These are phyloP conservation scores for Diphyllodes magnificus DNA, from an alignment of 2,113 vertebrate species.

Conservation along the genomic window DNA sequence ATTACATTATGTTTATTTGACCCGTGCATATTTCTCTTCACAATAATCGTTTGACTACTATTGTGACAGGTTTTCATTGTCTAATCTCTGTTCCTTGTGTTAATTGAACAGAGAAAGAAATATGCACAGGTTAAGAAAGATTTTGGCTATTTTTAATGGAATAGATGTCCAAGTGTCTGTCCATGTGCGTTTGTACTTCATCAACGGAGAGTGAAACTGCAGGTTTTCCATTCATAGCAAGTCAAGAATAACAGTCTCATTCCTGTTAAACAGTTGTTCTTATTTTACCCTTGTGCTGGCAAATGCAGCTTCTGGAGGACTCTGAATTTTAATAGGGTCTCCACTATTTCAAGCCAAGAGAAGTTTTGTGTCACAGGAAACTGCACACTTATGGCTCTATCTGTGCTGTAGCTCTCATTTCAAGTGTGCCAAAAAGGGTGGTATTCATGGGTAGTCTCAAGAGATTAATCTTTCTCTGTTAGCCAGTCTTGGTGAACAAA, in stretches of 20 bases:
- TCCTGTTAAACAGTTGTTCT: neutral
- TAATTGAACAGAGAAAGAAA: neutral
- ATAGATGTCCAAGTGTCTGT: neutral
- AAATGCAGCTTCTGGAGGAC: neutral
- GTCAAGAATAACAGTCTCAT: neutral
- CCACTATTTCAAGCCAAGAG: neutral
- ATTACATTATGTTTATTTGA: neutral
- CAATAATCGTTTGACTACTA: neutral
- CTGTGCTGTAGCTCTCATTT: neutral
- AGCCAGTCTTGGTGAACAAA: neutral
- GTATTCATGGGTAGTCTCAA: neutral
- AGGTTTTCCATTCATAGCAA: neutral
- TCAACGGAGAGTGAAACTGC: neutral
- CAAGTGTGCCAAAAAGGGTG: neutral
- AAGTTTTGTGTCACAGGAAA: neutral
- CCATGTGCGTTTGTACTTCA: neutral
- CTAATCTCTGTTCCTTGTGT: neutral
- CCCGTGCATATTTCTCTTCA: neutral
- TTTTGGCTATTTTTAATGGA: neutral
- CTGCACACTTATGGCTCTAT: neutral
- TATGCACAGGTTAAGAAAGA: neutral
- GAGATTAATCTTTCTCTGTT: neutral
- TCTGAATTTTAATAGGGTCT: neutral
- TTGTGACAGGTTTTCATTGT: neutral
- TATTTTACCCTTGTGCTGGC: neutral